Base-by-base conservation (phyloP, 2,113 vertebrate genomes). In the Todiramphus chloris region DNA sequence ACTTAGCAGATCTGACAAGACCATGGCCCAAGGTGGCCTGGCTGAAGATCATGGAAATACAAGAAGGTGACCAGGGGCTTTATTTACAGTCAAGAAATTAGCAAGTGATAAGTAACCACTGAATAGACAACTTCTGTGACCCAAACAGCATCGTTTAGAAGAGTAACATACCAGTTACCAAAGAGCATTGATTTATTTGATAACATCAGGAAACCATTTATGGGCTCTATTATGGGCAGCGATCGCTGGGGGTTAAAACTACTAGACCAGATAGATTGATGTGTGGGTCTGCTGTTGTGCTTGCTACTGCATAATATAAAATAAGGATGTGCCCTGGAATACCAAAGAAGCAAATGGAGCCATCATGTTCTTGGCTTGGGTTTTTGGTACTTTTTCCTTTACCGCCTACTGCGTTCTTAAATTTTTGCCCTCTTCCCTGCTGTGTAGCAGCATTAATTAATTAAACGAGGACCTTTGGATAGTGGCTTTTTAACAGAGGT, bases 161-260 rank as follows among this genome's bases (percentile, higher is more conserved):
- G 94, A 91, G 68, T 37, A 72, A 75, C 94, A 89, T 93, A 16
- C 78, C 48, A 16, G 78, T 93, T 83, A 48, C 59, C 11, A 60
- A 82, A 68, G 83, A 91, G 59, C 96, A 69, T 15, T 97, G 97
- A 97, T 97, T 98, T 97, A 97, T 98, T 97, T 89, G 87, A 94
- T 89, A 94, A 80, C 95, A 93, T 79, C 94, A 87, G 97, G 97
- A 93, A 98, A 55, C 87, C 90, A 77, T 96, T 97, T 97, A 95
- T 93, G 90, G 94, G 62, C 80, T 91, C 68, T 13, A 33, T 76
- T 39, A 94, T 74, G 79, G 89, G 70, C 83, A 91, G 81, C 74
- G 60, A 1, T 92, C 0, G 0, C 55, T 84, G 62, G 46, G 48
- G 72, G 48, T 92, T 55, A 31, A 86, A 94, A 56, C 39, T 84